phyloP scores from a whole-genome alignment of 30 jellyfish, hydroid and myxozoan genomes.

The Aurelia coerulea region DNA sequence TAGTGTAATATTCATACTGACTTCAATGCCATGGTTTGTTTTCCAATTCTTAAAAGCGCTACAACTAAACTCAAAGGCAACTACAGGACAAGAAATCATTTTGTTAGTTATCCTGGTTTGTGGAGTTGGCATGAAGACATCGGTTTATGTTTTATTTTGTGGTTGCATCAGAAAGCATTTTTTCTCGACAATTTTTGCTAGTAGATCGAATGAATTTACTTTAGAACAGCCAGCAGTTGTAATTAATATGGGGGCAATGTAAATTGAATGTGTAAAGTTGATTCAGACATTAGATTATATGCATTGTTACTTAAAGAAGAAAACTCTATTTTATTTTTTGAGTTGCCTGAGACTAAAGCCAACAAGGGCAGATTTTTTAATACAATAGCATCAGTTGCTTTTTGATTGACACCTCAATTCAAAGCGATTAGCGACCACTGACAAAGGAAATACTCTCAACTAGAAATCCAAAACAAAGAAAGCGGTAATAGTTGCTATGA shows the following conservation, averaged over 20 bases:
- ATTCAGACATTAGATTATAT: no score
- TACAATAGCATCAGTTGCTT: no score
- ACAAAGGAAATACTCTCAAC: no score
- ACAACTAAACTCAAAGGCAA: constrained; percentile 3
- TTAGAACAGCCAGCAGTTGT: constrained; percentile 56
- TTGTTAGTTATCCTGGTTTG: constrained; percentile 20
- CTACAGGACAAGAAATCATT: constrained; percentile 14
- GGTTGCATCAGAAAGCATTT: constrained; percentile 36
- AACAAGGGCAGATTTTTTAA: no score
- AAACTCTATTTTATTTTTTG: no score
- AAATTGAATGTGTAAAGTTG: background rate
- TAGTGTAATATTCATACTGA: constrained; percentile 19
- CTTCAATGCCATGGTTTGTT: constrained; percentile 51
- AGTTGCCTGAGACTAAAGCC: no score
- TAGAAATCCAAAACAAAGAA: no score
- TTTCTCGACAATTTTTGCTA: constrained; percentile 15
- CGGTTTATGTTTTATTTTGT: constrained; percentile 15
- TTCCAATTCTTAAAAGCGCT: constrained; percentile 41
- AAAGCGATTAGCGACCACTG: no score
- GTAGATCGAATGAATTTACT: constrained; percentile 23
- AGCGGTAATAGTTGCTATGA: no score
- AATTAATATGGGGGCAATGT: constrained; percentile 40
- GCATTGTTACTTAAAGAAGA: no score
- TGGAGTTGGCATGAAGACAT: constrained; percentile 47
- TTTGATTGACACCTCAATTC: no score